These are phyloP conservation scores for Scylla paramamosain DNA, from an alignment of 1,140 invertebrate genomes.

Conservation along the genomic window DNA sequence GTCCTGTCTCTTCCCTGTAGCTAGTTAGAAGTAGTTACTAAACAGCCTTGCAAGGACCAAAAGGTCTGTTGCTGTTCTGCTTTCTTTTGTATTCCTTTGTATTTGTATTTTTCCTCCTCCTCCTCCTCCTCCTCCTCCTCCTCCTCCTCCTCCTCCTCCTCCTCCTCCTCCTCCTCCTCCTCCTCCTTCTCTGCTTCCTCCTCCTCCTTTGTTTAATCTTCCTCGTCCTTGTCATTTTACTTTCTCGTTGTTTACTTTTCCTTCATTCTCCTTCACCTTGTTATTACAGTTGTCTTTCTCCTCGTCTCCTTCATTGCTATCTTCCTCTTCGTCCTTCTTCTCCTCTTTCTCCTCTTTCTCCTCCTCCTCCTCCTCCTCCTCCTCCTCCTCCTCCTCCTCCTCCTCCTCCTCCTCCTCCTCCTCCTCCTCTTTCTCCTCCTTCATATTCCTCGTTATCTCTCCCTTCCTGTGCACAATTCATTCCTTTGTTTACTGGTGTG, in stretches of 20 bases:
- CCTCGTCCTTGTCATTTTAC: not conserved
- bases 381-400: not conserved
- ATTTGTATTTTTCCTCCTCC: not conserved
- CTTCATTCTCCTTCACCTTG: not conserved
- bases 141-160: not conserved
- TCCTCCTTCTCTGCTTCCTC: not conserved
- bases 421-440: not conserved
- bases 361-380: not conserved
- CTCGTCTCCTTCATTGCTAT: not conserved
- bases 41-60: too few species aligned
- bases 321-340: not conserved
- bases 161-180: not conserved
- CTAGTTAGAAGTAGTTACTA: too few species aligned
- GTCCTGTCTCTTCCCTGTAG: too few species aligned
- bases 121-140: not conserved
- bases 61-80: too few species aligned
- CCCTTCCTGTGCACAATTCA: not conserved
- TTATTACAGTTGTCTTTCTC: not conserved
- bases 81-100: too few species aligned
- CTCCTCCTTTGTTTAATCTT: not conserved
- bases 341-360: not conserved
- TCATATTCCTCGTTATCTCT: not conserved
- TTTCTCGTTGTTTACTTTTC: not conserved
- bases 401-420: not conserved
- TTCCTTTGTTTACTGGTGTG: too few species aligned